phyloP scores from a whole-genome alignment of 2,888 invertebrate genomes.

The Nomada lathburiana region DNA sequence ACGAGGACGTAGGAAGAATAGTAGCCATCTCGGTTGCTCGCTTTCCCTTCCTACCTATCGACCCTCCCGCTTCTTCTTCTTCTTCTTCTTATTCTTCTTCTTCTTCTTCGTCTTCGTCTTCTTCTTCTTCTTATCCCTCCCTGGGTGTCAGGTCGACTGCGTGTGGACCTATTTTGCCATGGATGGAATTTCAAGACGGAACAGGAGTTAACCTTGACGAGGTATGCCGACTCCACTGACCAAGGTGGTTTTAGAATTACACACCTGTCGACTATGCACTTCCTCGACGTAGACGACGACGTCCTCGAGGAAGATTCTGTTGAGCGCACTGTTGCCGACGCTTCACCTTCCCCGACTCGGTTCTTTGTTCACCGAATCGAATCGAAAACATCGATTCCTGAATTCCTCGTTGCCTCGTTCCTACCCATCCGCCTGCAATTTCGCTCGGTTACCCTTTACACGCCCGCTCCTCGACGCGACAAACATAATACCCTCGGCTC shows the following conservation, averaged over 20 bases:
- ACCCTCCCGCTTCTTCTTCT: slow-evolving; percentile 7
- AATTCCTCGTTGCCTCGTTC: neutral
- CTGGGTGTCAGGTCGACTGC: slow-evolving; percentile 17
- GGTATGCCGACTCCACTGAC: slow-evolving; percentile 69
- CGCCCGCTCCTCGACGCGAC: slow-evolving; percentile 21
- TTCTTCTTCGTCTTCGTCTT: neutral
- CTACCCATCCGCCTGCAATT: slow-evolving; percentile 5
- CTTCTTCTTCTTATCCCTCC: slow-evolving; percentile 12
- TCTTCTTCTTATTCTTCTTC: slow-evolving; percentile 8
- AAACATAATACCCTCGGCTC: slow-evolving; percentile 29
- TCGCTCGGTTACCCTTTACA: slow-evolving; percentile 21
- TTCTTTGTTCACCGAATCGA: neutral
- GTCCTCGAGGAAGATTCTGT: neutral
- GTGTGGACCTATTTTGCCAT: slow-evolving; percentile 52
- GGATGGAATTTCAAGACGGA: slow-evolving; percentile 72
- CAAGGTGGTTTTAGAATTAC: slow-evolving; percentile 67
- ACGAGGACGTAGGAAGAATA: slow-evolving; percentile 57
- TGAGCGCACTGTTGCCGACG: slow-evolving; percentile 1
- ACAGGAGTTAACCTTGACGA: slow-evolving; percentile 72
- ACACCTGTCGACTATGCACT: slow-evolving; percentile 40
- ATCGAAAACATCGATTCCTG: too few species aligned
- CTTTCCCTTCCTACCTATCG: slow-evolving; percentile 2
- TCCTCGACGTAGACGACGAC: neutral
- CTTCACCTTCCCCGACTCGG: neutral
- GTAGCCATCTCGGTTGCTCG: slow-evolving; percentile 26